Evolutionary conservation across 2,113 vertebrate species (phyloP).

Genomic region (Tachuris rubrigastra): DNA sequence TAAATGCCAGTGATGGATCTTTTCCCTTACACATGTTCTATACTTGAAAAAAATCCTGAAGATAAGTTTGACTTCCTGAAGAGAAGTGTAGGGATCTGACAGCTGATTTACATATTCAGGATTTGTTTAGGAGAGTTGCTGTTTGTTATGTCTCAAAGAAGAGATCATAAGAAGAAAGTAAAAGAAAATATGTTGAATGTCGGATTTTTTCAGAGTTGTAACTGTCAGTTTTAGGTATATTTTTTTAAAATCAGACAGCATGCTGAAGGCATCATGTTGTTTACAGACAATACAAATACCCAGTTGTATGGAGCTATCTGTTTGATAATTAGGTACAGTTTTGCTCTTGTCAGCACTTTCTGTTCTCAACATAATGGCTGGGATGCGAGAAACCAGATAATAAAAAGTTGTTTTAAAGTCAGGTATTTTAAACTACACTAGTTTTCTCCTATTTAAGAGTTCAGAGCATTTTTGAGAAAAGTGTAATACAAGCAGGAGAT

Average conservation of each 20-base stretch:
- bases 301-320: neutral
- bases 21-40: neutral
- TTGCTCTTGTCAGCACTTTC: neutral
- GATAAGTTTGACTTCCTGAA: slow-evolving; percentile 8
- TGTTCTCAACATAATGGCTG: neutral
- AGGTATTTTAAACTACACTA: neutral
- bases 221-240: neutral
- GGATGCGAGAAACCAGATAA: neutral
- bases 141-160: neutral
- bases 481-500: neutral
- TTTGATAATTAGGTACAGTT: neutral
- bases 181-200: neutral
- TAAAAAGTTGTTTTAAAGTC: neutral
- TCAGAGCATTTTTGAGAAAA: neutral
- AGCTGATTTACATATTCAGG: neutral
- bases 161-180: neutral
- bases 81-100: neutral
- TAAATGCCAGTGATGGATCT: neutral
- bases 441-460: neutral
- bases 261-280: neutral
- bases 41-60: neutral
- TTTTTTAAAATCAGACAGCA: neutral
- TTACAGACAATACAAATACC: neutral
- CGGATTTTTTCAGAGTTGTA: neutral
- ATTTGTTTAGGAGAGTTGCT: neutral